A percentile compares a stretch with the other conserved stretches of the same genome.
Conservation (phyloP, 2,113 vertebrate genomes). For the Vombatus ursinus region DNA sequence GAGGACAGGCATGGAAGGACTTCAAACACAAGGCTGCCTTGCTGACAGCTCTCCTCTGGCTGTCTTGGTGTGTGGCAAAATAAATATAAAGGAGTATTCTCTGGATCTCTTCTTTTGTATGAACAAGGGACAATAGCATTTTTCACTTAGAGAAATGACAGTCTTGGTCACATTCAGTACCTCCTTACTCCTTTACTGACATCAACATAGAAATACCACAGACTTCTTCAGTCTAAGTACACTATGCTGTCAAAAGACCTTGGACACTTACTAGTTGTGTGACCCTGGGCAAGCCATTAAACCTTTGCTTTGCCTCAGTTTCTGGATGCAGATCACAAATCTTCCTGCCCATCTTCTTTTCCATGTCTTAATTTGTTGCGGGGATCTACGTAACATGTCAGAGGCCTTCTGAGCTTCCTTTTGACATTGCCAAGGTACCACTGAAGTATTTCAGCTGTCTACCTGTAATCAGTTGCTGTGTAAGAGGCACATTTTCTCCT, state of each 20-base stretch:
- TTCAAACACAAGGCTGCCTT: slow-evolving; percentile 34
- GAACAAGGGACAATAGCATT: slow-evolving; percentile 11
- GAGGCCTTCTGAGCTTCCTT: neutral
- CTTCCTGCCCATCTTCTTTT: neutral
- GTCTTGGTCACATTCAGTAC: neutral
- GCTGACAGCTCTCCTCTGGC: slow-evolving; percentile 36
- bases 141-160: slow-evolving; percentile 34
- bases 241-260: slow-evolving; percentile 1
- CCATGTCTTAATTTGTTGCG: neutral
- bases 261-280: neutral
- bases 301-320: neutral
- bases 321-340: neutral
- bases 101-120: slow-evolving; percentile 14
- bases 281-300: neutral
- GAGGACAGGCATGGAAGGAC: slow-evolving; percentile 18
- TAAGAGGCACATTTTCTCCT: neutral
- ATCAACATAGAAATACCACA: slow-evolving; percentile 4
- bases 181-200: neutral
- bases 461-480: neutral
- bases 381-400: neutral
- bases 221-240: slow-evolving; percentile 3
- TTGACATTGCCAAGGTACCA: neutral
- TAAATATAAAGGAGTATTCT: slow-evolving; percentile 37
- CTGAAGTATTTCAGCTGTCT: neutral
- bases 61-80: neutral